These are phyloP conservation scores for Meloe dianella DNA, from an alignment of 2,888 invertebrate genomes.

Conservation along the genomic window DNA sequence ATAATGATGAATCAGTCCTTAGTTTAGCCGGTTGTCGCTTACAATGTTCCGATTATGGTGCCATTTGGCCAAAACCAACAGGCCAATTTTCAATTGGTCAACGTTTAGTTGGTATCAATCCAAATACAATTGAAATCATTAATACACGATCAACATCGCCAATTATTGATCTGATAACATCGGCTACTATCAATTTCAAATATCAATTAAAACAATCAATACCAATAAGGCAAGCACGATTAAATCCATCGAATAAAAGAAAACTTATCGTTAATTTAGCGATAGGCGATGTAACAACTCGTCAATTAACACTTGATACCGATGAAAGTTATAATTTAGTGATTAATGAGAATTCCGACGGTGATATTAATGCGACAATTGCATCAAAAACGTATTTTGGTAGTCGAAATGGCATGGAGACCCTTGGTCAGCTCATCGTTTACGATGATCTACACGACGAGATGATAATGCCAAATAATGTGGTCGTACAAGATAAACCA, in stretches of 20 bases:
- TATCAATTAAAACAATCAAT: constrained; percentile 29
- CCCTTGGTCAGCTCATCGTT: constrained; percentile 70
- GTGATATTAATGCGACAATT: constrained; percentile 65
- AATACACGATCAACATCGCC: constrained; percentile 50
- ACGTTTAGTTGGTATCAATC: constrained; percentile 61
- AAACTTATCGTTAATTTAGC: constrained; percentile 54
- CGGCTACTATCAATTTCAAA: constrained; percentile 48
- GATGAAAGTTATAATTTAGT: constrained; percentile 67
- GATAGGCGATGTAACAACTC: constrained; percentile 42
- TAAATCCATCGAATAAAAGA: neutral
- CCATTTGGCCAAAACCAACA: constrained; percentile 71
- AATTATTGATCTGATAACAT: constrained; percentile 42
- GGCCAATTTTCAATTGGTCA: constrained; percentile 65
- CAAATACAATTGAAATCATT: constrained; percentile 63
- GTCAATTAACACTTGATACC: constrained; percentile 61
- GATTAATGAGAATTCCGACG: constrained; percentile 58
- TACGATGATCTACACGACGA: constrained; percentile 69
- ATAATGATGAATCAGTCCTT: constrained; percentile 54
- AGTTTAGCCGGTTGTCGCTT: constrained; percentile 69
- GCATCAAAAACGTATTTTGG: constrained; percentile 70
- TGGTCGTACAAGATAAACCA: constrained; percentile 76
- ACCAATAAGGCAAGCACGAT: constrained; percentile 19
- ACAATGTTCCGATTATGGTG: constrained; percentile 67
- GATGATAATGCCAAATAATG: constrained; percentile 69
- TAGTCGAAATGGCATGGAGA: constrained; percentile 71